Conservation (phyloP, 2,113 vertebrate species). For the Mixornis gularis region DNA sequence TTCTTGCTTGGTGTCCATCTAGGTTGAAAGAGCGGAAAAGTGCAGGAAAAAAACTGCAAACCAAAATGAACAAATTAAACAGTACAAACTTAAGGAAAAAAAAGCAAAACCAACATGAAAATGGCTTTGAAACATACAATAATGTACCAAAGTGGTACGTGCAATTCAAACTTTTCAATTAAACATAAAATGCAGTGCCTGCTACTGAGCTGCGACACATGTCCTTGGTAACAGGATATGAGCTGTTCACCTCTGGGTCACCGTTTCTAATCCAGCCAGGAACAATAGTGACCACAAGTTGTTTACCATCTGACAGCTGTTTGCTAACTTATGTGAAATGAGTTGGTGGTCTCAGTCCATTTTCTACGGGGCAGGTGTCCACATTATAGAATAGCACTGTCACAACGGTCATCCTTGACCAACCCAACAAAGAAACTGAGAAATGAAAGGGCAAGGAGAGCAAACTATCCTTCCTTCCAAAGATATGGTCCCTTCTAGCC, state of each 20-base stretch:
- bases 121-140: not conserved
- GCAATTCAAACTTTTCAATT: not conserved
- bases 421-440: not conserved
- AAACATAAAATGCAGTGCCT: not conserved
- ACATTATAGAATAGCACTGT: conserved; percentile 2
- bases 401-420: conserved; percentile 13
- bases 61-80: not conserved
- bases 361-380: conserved; percentile 41
- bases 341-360: conserved; percentile 33
- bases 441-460: not conserved
- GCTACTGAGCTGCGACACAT: conserved; percentile 2
- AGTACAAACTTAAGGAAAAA: not conserved
- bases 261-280: conserved; percentile 39
- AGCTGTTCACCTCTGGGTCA: conserved; percentile 55
- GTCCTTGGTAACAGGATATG: conserved; percentile 53
- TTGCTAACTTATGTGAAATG: conserved; percentile 32
- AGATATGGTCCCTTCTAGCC: not conserved
- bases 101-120: not conserved
- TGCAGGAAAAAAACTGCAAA: not conserved
- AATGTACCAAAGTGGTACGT: not conserved
- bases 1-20: not conserved
- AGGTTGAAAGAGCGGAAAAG: not conserved
- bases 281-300: conserved; percentile 53
- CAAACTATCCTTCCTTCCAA: not conserved
- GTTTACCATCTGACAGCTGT: conserved; percentile 62